A percentile compares a stretch with the other conserved stretches of the same genome.
phyloP scores from a whole-genome alignment of 53 echinoderm and acorn worm species.

The Henricia sp. region DNA sequence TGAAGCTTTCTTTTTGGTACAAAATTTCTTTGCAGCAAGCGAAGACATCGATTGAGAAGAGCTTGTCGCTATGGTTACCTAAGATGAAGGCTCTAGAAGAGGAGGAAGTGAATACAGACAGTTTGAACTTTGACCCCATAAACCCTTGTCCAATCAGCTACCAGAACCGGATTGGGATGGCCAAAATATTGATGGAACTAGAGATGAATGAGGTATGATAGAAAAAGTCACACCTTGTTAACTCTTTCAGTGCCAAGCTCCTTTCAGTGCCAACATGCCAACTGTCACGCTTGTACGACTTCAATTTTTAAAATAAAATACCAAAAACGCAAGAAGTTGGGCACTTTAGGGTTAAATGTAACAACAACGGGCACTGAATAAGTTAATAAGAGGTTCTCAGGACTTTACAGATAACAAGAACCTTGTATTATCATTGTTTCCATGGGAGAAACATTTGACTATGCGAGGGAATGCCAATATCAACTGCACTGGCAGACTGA shows the following conservation, averaged over 20 bases:
- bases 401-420: too few species aligned
- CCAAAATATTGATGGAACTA: slow-evolving; percentile 87
- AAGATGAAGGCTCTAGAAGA: slow-evolving; percentile 52
- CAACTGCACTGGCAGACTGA: too few species aligned
- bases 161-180: slow-evolving; percentile 74
- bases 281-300: too few species aligned
- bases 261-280: too few species aligned
- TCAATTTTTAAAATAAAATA: too few species aligned
- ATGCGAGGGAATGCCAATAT: too few species aligned
- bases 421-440: too few species aligned
- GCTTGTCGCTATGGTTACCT: slow-evolving; percentile 90
- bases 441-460: too few species aligned
- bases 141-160: slow-evolving; percentile 63
- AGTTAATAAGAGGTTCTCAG: too few species aligned
- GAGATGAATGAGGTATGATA: slow-evolving; percentile 82
- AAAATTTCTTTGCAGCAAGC: slow-evolving; percentile 69
- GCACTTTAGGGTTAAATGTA: too few species aligned
- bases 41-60: slow-evolving; percentile 75
- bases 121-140: slow-evolving; percentile 45
- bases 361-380: too few species aligned
- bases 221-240: not conserved
- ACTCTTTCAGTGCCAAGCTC: not conserved
- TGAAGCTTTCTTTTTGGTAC: not conserved
- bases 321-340: too few species aligned
- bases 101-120: slow-evolving; percentile 32